Evolutionary conservation across 2,113 vertebrate species (phyloP), one percentile per base, ranked within the genome.

Genomic region (Ceuthmochares aereus): DNA sequence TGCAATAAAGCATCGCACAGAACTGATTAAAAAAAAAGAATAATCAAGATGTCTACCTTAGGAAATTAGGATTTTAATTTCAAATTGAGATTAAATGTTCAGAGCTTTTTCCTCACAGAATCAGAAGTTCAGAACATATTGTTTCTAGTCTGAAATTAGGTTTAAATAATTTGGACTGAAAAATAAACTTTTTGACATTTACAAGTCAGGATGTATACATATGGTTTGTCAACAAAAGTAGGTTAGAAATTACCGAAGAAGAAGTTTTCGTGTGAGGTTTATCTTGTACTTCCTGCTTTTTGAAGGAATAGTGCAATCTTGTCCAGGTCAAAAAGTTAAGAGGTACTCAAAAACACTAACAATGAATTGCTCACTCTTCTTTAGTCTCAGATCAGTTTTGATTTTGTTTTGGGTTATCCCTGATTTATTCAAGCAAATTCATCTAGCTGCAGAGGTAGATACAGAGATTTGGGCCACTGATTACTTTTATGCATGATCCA

Each of bases 181-280:
- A 78, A 97, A 79, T 93, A 96, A 96, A 94, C 90, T 94, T 77
- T 85, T 80, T 74, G 88, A 67, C 75, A 52, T 97, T 93, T 94
- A 85, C 76, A 63, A 94, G 60, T 84, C 72, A 68, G 76, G 80
- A 83, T 84, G 90, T 92, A 90, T 94, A 93, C 75, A 84, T 75
- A 84, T 5, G 64, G 79, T 96, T 94, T 95, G 90, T 96, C 95
- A 94, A 97, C 90, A 96, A 94, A 87, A 96, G 70, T 51, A 77
- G 76, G 63, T 90, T 90, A 55, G 85, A 94, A 96, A 95, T 92
- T 0, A 9, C 86, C 86, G 79, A 92, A 83, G 95, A 95, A 95
- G 86, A 90, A 63, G 93, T 95, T 93, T 92, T 77, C 86, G 81
- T 87, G 80, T 74, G 72, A 95, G 86, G 91, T 95, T 96, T 97